Conservation (phyloP, 2,888 invertebrate species). For the Syritta pipiens region DNA sequence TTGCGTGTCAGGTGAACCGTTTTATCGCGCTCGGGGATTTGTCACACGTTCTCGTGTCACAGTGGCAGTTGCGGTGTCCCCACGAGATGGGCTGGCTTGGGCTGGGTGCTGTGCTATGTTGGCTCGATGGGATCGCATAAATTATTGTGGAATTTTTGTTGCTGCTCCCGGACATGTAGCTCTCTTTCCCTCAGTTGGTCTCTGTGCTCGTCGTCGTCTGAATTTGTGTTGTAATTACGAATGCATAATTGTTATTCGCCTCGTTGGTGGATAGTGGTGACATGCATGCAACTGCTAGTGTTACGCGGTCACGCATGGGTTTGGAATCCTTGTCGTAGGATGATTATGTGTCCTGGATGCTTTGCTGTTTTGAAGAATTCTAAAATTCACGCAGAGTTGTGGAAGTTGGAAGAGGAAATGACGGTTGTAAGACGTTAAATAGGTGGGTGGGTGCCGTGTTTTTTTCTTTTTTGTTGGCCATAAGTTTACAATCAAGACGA, state of each 20-base stretch:
- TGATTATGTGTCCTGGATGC: conserved; percentile 4
- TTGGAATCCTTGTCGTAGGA: conserved; percentile 21
- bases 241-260: conserved; percentile 64
- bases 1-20: conserved; percentile 68
- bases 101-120: conserved; percentile 2
- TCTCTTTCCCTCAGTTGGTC: no score
- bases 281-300: conserved; percentile 49
- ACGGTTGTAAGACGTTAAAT: no score
- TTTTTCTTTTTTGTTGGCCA: no score
- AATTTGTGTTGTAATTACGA: conserved; percentile 67
- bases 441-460: no score
- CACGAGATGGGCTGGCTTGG: conserved; percentile 61
- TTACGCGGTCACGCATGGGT: conserved; percentile 48
- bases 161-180: conserved; percentile 48
- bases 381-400: neutral
- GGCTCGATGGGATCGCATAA: conserved; percentile 34
- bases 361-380: conserved; percentile 2
- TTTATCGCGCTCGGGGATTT: conserved; percentile 67
- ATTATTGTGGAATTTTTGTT: conserved; percentile 23
- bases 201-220: conserved; percentile 27
- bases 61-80: conserved; percentile 66
- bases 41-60: conserved; percentile 72
- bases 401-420: no score
- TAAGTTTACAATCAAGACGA: no score
- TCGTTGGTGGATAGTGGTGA: conserved; percentile 26